Evolutionary conservation across 2,113 vertebrate species (phyloP).

Genomic region (Pao palembangensis): DNA sequence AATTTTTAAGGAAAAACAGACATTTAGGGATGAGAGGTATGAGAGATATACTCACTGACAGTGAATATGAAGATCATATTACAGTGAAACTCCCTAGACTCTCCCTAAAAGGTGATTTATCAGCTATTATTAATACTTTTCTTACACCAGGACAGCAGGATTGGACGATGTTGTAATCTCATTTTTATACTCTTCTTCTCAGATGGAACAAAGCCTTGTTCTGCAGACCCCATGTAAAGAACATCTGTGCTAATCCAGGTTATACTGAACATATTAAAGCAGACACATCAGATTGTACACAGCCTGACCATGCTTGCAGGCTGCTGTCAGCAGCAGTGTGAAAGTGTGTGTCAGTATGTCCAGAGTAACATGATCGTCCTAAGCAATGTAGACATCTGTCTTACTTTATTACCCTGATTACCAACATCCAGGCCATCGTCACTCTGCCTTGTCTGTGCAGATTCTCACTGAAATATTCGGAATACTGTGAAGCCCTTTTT

Average conservation of each 20-base stretch:
- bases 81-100: not conserved
- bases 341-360: not conserved
- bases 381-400: constrained; percentile 30
- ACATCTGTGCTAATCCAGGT: not conserved
- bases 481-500: not conserved
- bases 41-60: not conserved
- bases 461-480: not conserved
- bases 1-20: not conserved
- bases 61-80: too few species aligned
- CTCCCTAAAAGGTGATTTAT: not conserved
- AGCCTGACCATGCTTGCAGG: too few species aligned
- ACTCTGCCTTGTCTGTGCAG: not conserved
- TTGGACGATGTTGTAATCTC: too few species aligned
- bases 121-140: not conserved
- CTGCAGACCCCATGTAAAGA: not conserved
- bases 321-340: too few species aligned
- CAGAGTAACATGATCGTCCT: constrained; percentile 16
- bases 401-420: constrained; percentile 16
- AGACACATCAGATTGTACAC: too few species aligned
- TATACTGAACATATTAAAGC: too few species aligned
- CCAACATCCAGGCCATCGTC: not conserved
- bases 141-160: not conserved
- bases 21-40: not conserved
- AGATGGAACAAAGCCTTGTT: not conserved
- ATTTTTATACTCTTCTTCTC: too few species aligned